phyloP scores from a whole-genome alignment of 1,140 invertebrate genomes.

The Tetramorium parvispinum region DNA sequence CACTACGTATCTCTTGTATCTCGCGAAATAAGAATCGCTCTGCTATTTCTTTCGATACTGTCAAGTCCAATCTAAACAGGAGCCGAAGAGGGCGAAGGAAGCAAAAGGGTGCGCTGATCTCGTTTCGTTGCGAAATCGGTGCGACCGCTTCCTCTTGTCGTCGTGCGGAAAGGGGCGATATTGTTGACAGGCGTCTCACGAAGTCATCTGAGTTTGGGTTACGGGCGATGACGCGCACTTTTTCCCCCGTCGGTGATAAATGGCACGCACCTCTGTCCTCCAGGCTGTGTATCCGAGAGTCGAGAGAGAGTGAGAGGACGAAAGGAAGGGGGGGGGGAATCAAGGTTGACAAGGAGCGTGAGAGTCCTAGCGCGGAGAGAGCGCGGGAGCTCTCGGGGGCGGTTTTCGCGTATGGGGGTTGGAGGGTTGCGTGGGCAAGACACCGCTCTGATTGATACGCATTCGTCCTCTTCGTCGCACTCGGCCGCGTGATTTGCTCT shows the following conservation, averaged over 20 bases:
- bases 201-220: conserved; percentile 81
- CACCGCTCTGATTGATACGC: conserved; percentile 80
- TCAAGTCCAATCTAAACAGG: conserved; percentile 10
- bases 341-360: conserved; percentile 71
- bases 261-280: conserved; percentile 74
- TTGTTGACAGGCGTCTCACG: conserved; percentile 82
- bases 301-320: conserved; percentile 17
- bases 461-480: conserved; percentile 48
- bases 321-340: conserved; percentile 9
- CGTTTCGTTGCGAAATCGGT: conserved; percentile 51
- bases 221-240: conserved; percentile 80
- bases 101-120: conserved; percentile 8
- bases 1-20: background rate
- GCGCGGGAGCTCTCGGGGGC: conserved; percentile 44
- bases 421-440: conserved; percentile 75
- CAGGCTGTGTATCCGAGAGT: conserved; percentile 49
- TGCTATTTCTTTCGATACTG: background rate
- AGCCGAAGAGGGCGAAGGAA: background rate
- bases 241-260: conserved; percentile 83
- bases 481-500: background rate
- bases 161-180: conserved; percentile 71
- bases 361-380: conserved; percentile 61
- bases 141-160: conserved; percentile 30
- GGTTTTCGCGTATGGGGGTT: conserved; percentile 55
- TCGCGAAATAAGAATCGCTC: background rate